Conservation (phyloP, 2,888 invertebrate genomes). For the Zaprionus bogoriensis region DNA sequence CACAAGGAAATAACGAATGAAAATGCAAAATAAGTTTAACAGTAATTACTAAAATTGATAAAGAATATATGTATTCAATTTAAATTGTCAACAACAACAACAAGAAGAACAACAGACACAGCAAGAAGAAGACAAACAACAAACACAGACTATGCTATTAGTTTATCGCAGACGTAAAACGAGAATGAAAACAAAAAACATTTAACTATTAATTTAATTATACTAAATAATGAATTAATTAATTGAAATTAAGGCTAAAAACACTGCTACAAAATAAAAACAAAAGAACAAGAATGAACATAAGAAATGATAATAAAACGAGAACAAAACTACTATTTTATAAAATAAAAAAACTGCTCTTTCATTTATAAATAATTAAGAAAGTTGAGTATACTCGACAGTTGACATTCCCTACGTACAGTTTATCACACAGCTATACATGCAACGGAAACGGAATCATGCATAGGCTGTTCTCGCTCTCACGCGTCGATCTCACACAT, state of each 20-base stretch:
- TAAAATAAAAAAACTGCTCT: constrained; percentile 59
- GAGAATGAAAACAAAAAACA: constrained; percentile 68
- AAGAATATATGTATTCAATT: constrained; percentile 58
- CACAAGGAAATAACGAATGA: constrained; percentile 25
- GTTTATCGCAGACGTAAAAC: constrained; percentile 54
- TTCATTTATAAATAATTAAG: not conserved
- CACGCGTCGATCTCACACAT: too few relatives aligned
- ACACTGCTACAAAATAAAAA: constrained; percentile 52
- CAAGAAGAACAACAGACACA: constrained; percentile 23
- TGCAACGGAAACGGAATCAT: too few relatives aligned
- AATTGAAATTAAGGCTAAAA: constrained; percentile 69
- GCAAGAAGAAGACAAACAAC: constrained; percentile 16
- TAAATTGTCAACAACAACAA: constrained; percentile 38
- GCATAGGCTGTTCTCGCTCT: too few relatives aligned
- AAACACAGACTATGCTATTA: constrained; percentile 58
- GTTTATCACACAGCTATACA: too few relatives aligned
- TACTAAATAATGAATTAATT: constrained; percentile 69
- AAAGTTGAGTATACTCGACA: too few relatives aligned
- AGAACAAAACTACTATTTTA: constrained; percentile 79
- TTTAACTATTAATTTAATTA: constrained; percentile 79
- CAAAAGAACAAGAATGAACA: constrained; percentile 55
- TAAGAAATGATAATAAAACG: constrained; percentile 72
- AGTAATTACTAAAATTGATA: constrained; percentile 59
- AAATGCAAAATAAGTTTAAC: constrained; percentile 53
- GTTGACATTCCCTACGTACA: too few relatives aligned